phyloP scores from a whole-genome alignment of 2,797 vertebrate genomes.

The Cygnus olor region DNA sequence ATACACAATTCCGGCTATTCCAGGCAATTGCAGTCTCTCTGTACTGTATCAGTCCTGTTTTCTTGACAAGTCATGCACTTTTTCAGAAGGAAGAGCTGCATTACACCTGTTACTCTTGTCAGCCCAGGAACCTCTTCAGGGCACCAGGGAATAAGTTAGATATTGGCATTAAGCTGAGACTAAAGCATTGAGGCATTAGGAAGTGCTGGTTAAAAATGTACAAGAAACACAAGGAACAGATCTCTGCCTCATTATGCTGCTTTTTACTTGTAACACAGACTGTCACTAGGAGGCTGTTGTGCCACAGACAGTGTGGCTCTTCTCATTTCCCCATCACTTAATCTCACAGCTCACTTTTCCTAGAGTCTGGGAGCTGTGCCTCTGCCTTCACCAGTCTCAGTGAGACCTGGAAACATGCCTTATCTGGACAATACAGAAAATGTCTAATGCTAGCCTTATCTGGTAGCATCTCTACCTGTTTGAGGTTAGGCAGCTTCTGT shows the following conservation, averaged over 20 bases:
- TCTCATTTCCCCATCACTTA: not conserved
- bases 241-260: not conserved
- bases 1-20: no score
- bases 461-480: not conserved
- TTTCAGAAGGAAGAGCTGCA: not conserved
- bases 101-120: not conserved
- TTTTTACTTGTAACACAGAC: not conserved
- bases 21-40: no score
- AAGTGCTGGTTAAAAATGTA: not conserved
- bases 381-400: not conserved
- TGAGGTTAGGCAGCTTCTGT: not conserved
- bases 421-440: not conserved
- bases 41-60: not conserved
- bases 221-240: not conserved
- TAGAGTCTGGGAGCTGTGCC: not conserved
- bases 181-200: rapidly evolving
- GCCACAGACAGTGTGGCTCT: rapidly evolving
- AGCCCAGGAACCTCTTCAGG: not conserved
- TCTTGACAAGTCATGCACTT: not conserved
- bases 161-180: not conserved
- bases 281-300: not conserved
- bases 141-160: not conserved
- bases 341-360: not conserved
- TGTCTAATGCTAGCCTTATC: not conserved
- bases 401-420: not conserved